phyloP scores from a whole-genome alignment of 2,888 invertebrate genomes.

The Candidula unifasciata region DNA sequence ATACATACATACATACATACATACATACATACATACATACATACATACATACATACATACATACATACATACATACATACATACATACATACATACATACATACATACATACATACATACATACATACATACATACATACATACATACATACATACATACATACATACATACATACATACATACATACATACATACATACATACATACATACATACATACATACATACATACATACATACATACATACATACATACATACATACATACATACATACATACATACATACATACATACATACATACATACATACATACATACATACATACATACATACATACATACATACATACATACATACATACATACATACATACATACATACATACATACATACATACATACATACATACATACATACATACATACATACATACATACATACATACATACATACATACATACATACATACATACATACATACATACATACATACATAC shows the following conservation, averaged over 20 bases:
- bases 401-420: slow-evolving; percentile 21
- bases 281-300: slow-evolving; percentile 21
- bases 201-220: slow-evolving; percentile 21
- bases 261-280: slow-evolving; percentile 21
- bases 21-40: slow-evolving; percentile 32
- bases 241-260: slow-evolving; percentile 21
- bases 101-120: slow-evolving; percentile 24
- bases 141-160: slow-evolving; percentile 26
- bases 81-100: background rate
- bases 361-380: slow-evolving; percentile 21
- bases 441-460: slow-evolving; percentile 21
- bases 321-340: slow-evolving; percentile 21
- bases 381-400: slow-evolving; percentile 21
- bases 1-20: slow-evolving; percentile 34
- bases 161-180: slow-evolving; percentile 21
- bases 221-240: slow-evolving; percentile 21
- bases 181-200: slow-evolving; percentile 21
- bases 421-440: slow-evolving; percentile 21
- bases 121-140: slow-evolving; percentile 14
- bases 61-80: slow-evolving; percentile 5
- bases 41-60: slow-evolving; percentile 25
- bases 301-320: slow-evolving; percentile 18
- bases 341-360: slow-evolving; percentile 21
- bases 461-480: slow-evolving; percentile 21
- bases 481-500: slow-evolving; percentile 21